Evolutionary conservation across 1,140 invertebrate species (phyloP), one percentile per base, ranked within the genome.

Genomic region (Centruroides sculpturatus): DNA sequence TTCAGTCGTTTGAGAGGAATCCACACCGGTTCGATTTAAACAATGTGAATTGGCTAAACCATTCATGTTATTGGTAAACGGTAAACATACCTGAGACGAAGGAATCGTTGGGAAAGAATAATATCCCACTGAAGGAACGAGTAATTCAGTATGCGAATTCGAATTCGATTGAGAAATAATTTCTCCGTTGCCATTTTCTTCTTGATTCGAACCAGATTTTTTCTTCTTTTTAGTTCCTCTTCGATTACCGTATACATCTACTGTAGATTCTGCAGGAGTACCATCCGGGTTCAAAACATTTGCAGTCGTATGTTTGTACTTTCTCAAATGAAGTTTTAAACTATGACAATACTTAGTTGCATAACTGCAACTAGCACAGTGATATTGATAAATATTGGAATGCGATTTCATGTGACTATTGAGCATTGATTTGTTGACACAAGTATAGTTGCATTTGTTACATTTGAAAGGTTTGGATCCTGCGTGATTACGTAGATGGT

Each of bases 361-460:
- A 71, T 98, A 99, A n/a, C 82, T 84, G 72, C 97, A 99, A 70
- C 96, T 86, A 0, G 83, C 78, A 71, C 97, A 99, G 35, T 89
- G 81, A 72, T 96, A 99, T 69, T 96, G 95, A 70, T 98, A 98
- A 0, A 98, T 77, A 63, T 90, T 93, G 0, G 92, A 97, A 73
- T 99, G 97, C 0, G 91, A 96, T 72, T 99, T 99, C 68, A 97
- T 81, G 70, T 99, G 97, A 0, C 92, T 96, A 71, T 97, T 98
- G 10, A 99, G 78, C 97, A 99, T 99, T 0, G 94, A 98, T 71
- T 99, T 98, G 75, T 98, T 99, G 4, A 99, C 95, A 71, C 96
- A 99, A 0, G 84, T 82, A 69, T 97, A 98, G 11, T 81, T 79
- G 74, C 92, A 97, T 67, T 94, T 86, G 56, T 81, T 77, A 73